phyloP scores from a whole-genome alignment of 2,113 vertebrate species.

The Rhinolophus sinicus region DNA sequence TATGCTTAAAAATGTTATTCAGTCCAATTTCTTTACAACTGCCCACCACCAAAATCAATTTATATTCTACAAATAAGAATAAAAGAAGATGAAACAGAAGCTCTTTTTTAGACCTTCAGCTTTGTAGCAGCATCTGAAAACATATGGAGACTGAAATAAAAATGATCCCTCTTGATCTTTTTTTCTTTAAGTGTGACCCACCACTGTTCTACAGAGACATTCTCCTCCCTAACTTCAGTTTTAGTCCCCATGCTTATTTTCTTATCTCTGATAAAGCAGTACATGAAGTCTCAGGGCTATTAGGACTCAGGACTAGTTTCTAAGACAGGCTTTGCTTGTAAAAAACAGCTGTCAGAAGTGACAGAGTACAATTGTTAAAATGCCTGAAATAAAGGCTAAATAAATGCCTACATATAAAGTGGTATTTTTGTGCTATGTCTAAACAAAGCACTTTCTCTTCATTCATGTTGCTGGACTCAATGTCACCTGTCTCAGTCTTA shows the following conservation, averaged over 20 bases:
- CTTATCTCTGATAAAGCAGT: background rate
- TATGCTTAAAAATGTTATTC: background rate
- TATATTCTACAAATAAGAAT: background rate
- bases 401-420: conserved; percentile 57
- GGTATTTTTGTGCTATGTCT: conserved; percentile 55
- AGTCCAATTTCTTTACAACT: background rate
- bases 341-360: conserved; percentile 66
- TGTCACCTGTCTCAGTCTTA: background rate
- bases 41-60: background rate
- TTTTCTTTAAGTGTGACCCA: background rate
- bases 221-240: background rate
- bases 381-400: conserved; percentile 68
- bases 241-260: background rate
- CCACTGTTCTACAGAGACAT: background rate
- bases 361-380: conserved; percentile 62
- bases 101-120: background rate
- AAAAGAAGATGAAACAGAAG: background rate
- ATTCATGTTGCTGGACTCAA: background rate
- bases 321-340: conserved; percentile 12
- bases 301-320: conserved; percentile 54
- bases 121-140: background rate
- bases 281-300: background rate
- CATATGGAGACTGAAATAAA: background rate
- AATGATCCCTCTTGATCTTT: background rate
- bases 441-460: conserved; percentile 51